Evolutionary conservation across 2,113 vertebrate genomes (phyloP).

Genomic region (Pongo abelii): DNA sequence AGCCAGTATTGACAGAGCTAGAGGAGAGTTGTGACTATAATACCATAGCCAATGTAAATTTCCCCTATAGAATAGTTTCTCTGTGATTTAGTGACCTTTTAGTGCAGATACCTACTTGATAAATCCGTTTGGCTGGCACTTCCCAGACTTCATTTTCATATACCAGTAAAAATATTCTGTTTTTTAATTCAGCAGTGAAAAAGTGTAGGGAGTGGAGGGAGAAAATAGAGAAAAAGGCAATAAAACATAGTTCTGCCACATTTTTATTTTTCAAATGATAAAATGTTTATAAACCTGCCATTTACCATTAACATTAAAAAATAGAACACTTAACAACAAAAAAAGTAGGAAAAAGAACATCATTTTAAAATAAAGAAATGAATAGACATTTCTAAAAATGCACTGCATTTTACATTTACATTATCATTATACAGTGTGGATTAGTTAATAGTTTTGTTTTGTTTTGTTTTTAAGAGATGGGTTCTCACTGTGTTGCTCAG

Average conservation of each 20-base stretch:
- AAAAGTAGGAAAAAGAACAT: neutral
- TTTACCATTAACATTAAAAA: neutral
- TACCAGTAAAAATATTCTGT: neutral
- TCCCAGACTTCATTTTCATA: neutral
- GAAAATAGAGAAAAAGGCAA: neutral
- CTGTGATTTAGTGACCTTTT: neutral
- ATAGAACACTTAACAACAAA: neutral
- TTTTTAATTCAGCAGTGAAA: slow-evolving; percentile 4
- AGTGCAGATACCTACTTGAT: neutral
- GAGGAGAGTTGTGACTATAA: neutral
- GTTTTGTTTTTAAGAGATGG: too few relatives aligned
- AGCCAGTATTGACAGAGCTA: neutral
- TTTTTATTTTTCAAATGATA: slow-evolving; percentile 15
- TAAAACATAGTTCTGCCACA: neutral
- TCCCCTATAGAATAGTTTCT: neutral
- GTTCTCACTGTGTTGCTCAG: too few relatives aligned
- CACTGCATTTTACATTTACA: too few relatives aligned
- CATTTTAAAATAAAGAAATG: neutral
- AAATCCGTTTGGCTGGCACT: neutral
- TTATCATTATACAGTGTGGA: neutral
- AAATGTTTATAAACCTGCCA: neutral
- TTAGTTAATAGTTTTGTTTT: too few relatives aligned
- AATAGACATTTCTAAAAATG: neutral
- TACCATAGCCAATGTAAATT: neutral
- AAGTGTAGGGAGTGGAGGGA: neutral